Base-by-base conservation (phyloP, 2,888 invertebrate genomes). In the Brenthis ino region DNA sequence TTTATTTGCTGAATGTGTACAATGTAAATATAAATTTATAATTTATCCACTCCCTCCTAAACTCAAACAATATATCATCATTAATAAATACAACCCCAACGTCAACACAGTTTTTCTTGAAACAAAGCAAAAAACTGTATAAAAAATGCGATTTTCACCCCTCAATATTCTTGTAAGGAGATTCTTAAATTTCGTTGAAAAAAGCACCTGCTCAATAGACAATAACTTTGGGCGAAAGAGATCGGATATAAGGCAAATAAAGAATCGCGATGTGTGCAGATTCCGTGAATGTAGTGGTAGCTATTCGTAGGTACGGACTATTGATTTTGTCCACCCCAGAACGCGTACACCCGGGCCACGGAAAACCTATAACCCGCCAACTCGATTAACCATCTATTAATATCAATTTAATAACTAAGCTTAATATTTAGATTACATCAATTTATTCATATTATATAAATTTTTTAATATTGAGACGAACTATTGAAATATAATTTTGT, bases 301-400 rank as follows among this genome's bases (percentile, higher is more conserved):
- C 85, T 87, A 87, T 86, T 88, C 85, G 85, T 85, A 85, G 87
- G 85, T 84, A 83, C 82, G 82, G 85, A 88, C 85, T 92, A 93
- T 93, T 90, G 92, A 93, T 93, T 92, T 92, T 91, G 89, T 90
- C 87, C 92, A 89, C 92, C 91, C 91, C 91, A 85, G 85, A 85
- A 84, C 87, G 82, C 80, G 81, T 82, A 73, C 77, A 70, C 75
- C 76, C 79, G 74, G 74, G 71, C 75, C 73, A 74, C 74, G 57
- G 70, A 74, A 77, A 74, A 76, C 71, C 76, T 77, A 76, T 74
- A 77, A 77, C 82, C 81, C 83, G 80, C 83, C 83, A 87, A 86
- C 82, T 88, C 65, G 64, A 64, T 85, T 84, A 81, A 81, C 78
- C 77, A 80, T 84, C 83, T 85, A 85, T 85, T 88, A 68, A 86